phyloP scores from a whole-genome alignment of 2,113 vertebrate genomes.

The Phaethon lepturus region DNA sequence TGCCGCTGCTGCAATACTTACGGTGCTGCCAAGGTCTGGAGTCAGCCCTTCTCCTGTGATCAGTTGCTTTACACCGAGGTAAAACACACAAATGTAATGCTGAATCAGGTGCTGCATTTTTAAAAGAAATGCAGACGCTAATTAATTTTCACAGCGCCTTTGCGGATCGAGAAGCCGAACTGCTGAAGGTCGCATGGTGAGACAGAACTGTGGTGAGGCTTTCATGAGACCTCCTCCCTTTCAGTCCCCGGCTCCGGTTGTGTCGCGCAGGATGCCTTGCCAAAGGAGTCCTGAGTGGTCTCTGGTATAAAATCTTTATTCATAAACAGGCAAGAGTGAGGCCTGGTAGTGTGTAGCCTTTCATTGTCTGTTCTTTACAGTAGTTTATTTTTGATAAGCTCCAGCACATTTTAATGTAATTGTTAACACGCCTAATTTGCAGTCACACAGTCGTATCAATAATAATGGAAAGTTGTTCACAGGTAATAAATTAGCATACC shows the following conservation, averaged over 20 bases:
- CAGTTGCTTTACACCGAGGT: background rate
- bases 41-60: background rate
- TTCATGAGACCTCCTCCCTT: background rate
- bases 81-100: background rate
- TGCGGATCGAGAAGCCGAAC: background rate
- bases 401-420: slow-evolving; percentile 15
- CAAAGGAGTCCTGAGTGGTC: background rate
- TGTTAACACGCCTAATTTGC: slow-evolving; percentile 48
- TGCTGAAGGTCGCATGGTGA: background rate
- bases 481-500: slow-evolving; percentile 56
- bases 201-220: background rate
- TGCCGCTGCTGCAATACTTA: background rate
- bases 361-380: background rate
- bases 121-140: background rate
- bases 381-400: slow-evolving; percentile 3
- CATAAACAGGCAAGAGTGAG: background rate
- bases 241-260: background rate
- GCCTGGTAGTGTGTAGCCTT: background rate
- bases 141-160: background rate
- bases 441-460: slow-evolving; percentile 19
- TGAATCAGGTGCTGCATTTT: background rate
- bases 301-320: background rate
- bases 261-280: background rate
- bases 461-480: slow-evolving; percentile 51
- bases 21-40: background rate